Evolutionary conservation across 2,888 invertebrate genomes (phyloP).

Genomic region (Xanthia togata): DNA sequence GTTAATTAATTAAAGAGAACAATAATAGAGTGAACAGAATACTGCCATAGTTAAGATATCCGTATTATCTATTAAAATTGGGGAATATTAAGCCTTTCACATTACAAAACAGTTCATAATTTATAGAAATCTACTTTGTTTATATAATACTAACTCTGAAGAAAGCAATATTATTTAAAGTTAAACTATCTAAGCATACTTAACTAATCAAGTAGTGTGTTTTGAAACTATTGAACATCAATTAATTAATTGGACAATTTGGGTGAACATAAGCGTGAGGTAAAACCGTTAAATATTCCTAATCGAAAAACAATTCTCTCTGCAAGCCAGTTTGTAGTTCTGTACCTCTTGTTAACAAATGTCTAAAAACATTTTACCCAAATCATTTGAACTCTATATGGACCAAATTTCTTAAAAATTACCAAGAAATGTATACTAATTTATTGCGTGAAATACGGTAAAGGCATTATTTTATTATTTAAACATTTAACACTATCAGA

Average conservation of each 20-base stretch:
- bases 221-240: conserved; percentile 24
- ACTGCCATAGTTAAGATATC: conserved; percentile 6
- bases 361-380: conserved; percentile 8
- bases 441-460: conserved; percentile 39
- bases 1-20: conserved; percentile 17
- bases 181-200: conserved; percentile 29
- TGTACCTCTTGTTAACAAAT: neutral
- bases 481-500: conserved; percentile 39
- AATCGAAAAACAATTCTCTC: conserved; percentile 9
- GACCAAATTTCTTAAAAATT: conserved; percentile 39
- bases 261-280: conserved; percentile 30
- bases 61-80: conserved; percentile 23
- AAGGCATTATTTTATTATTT: conserved; percentile 30
- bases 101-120: conserved; percentile 23
- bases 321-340: conserved; percentile 3
- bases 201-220: conserved; percentile 25
- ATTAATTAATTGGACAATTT: conserved; percentile 1
- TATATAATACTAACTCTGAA: conserved; percentile 20
- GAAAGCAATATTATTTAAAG: conserved; percentile 42
- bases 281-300: conserved; percentile 9
- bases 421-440: conserved; percentile 33
- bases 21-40: conserved; percentile 35
- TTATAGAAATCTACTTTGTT: conserved; percentile 45
- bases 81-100: conserved; percentile 33
- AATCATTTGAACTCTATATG: conserved; percentile 10